Conservation (phyloP, 2,113 vertebrate genomes). For the Alethe castanea region DNA sequence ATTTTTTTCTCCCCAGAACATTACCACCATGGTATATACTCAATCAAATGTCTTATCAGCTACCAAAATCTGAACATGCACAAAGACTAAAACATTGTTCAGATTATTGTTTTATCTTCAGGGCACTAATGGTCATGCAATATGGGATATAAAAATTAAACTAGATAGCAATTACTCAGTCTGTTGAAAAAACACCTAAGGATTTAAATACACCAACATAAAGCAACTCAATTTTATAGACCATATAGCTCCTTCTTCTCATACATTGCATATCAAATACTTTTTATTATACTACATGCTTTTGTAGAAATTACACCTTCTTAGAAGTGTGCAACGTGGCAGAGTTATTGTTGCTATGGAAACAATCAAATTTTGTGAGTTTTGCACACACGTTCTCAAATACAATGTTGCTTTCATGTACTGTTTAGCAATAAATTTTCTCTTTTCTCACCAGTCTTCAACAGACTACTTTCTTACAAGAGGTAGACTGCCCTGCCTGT, state of each 20-base stretch:
- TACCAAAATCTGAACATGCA: not conserved
- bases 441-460: not conserved
- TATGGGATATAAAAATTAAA: not conserved
- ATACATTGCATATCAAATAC: not conserved
- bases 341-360: slow-evolving; percentile 23
- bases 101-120: not conserved
- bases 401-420: not conserved
- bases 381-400: not conserved
- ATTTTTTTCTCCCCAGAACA: not conserved
- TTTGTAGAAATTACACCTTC: not conserved
- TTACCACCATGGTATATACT: not conserved
- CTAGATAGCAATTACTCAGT: not conserved
- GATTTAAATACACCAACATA: not conserved
- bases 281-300: not conserved
- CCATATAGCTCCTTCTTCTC: not conserved
- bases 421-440: not conserved
- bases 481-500: not conserved
- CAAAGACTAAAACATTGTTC: not conserved
- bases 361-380: slow-evolving; percentile 12
- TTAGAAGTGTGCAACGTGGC: not conserved
- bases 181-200: not conserved
- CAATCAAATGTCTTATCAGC: not conserved
- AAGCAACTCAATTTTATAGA: not conserved
- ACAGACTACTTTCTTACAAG: not conserved
- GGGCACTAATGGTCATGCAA: not conserved